Base-by-base conservation (phyloP, 2,113 vertebrate species). In the Pomatorhinus ruficollis region DNA sequence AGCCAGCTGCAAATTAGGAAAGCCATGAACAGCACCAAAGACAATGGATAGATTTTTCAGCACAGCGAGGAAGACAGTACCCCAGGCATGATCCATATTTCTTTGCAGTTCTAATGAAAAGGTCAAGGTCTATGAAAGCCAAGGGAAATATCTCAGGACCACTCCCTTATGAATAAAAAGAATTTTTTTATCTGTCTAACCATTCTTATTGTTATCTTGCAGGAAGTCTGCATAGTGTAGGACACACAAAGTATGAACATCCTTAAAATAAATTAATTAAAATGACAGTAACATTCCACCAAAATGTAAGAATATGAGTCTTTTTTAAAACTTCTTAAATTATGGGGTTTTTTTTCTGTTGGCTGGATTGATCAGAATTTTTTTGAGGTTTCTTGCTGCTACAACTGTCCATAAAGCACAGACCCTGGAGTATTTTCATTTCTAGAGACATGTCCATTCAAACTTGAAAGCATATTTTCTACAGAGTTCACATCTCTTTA, bases 281-380 rank as follows among this genome's bases (percentile, higher is more conserved):
- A 65, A 66, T 56, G 3, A 16, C 23, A 35, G 9, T 33, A 69
- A 10, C 3, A 49, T 33, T 47, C 33, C 33, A 60, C 4, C 14
- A 61, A 78, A 81, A 60, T 44, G 2, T 15, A 69, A 25, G 15
- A 50, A 72, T 54, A 69, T 2, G 20, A 28, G 3, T 35, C 0
- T 77, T 89, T 45, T 50, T 6, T 17, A 56, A 66, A 53, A 15
- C 4, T 2, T 74, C 72, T 25, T 22, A 47, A 24, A 16, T n/a
- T 1, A 30, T 11, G 35, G 3, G 3, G 1, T 5, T 4, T 50
- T 76, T 80, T 52, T 52, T 4, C 24, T 27, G 2, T 35, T 68
- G 31, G 0, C 6, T 66, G 53, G 16, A 14, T 63, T 77, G 10
- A 23, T 83, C 15, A 68, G 12, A 21, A 3, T 3, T 28, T 66